Percentiles rank a stretch among this genome's conserved stretches.
Conservation (phyloP, 2,113 vertebrate species). For the Phaethon lepturus region DNA sequence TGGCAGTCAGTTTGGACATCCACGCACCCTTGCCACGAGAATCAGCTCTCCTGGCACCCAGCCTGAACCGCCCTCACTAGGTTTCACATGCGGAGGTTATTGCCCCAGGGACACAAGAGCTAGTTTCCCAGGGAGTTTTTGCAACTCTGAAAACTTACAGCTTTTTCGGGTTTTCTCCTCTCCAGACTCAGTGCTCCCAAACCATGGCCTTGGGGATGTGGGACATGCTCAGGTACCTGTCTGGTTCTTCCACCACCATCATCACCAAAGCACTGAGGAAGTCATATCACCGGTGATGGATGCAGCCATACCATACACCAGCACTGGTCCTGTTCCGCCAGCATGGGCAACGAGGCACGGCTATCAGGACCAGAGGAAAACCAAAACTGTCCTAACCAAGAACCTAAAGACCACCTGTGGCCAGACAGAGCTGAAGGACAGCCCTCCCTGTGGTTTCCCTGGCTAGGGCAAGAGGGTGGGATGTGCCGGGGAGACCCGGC, state of each 20-base stretch:
- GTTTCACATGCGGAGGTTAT: background rate
- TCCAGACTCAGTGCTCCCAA: background rate
- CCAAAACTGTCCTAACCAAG: background rate
- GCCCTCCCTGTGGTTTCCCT: background rate
- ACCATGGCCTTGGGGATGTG: background rate
- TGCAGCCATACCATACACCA: background rate
- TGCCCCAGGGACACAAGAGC: background rate
- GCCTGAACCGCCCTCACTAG: background rate
- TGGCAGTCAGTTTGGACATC: background rate
- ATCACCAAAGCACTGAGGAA: background rate
- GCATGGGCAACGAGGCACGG: fast-evolving
- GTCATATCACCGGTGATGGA: background rate
- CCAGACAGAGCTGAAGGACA: background rate
- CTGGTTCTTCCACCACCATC: background rate
- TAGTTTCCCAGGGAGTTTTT: background rate
- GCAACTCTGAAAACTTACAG: background rate
- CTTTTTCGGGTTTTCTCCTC: background rate
- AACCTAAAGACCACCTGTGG: background rate
- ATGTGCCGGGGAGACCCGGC: fast-evolving
- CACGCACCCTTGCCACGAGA: background rate
- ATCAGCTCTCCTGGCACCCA: background rate
- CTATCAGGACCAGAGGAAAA: background rate
- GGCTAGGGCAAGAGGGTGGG: background rate
- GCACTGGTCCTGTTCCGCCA: background rate
- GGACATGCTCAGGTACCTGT: background rate